Evolutionary conservation across 2,113 vertebrate species (phyloP).

Genomic region (Laterallus jamaicensis): DNA sequence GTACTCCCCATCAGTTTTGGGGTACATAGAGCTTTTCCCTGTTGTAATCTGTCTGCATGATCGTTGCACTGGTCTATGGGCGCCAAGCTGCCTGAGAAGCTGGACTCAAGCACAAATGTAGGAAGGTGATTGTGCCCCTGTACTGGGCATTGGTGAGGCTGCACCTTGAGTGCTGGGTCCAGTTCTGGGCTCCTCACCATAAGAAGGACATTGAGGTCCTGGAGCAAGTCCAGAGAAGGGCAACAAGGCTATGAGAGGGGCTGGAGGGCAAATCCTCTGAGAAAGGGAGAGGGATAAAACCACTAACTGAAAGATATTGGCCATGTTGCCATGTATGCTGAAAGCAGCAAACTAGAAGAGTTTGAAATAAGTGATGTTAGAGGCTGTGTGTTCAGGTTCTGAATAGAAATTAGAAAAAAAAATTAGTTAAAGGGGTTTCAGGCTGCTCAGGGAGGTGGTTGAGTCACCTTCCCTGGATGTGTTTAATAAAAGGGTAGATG

Average conservation of each 20-base stretch:
- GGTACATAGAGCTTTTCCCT: background rate
- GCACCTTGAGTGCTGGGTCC: too few relatives aligned
- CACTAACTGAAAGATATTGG: background rate
- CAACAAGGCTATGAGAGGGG: too few relatives aligned
- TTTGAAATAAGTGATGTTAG: background rate
- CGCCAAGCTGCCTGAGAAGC: background rate
- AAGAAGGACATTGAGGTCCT: too few relatives aligned
- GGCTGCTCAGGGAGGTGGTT: too few relatives aligned
- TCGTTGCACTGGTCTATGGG: background rate
- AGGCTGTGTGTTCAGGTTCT: background rate
- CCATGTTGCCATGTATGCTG: rapidly evolving
- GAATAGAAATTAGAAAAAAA: too few relatives aligned
- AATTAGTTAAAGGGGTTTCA: too few relatives aligned
- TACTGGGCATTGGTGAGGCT: too few relatives aligned
- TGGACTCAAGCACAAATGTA: background rate
- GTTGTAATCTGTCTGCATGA: background rate
- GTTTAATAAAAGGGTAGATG: too few relatives aligned
- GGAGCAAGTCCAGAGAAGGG: too few relatives aligned
- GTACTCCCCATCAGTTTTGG: background rate
- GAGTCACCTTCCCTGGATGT: too few relatives aligned
- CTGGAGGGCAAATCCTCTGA: background rate
- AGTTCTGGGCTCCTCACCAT: background rate
- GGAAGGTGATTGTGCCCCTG: too few relatives aligned
- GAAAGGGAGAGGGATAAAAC: background rate
- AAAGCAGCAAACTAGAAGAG: background rate